Evolutionary conservation across 2,888 invertebrate species (phyloP).

Genomic region (Aspidiotus rigidus): DNA sequence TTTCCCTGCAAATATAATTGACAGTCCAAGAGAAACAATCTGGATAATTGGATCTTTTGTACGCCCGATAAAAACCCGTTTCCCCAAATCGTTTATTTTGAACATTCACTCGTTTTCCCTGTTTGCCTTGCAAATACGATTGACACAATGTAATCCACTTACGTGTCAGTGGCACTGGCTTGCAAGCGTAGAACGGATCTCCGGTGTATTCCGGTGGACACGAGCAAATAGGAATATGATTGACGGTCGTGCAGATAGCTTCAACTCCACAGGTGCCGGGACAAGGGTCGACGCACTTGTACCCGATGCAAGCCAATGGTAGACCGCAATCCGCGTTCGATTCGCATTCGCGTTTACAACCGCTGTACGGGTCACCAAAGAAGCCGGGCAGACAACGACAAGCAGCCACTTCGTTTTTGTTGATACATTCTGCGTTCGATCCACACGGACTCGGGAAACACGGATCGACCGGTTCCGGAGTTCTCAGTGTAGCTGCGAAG

Average conservation of each 20-base stretch:
- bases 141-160: slow-evolving; percentile 34
- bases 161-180: slow-evolving; percentile 47
- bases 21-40: too few relatives aligned
- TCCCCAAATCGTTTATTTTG: too few relatives aligned
- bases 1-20: too few relatives aligned
- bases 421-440: slow-evolving; percentile 72
- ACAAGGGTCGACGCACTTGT: slow-evolving; percentile 77
- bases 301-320: slow-evolving; percentile 65
- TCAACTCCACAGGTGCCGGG: slow-evolving; percentile 71
- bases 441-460: slow-evolving; percentile 78
- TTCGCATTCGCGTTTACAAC: slow-evolving; percentile 70
- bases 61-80: too few relatives aligned
- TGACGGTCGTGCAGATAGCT: slow-evolving; percentile 67
- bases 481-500: slow-evolving; percentile 52
- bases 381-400: slow-evolving; percentile 70
- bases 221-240: slow-evolving; percentile 67
- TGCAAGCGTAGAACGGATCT: slow-evolving; percentile 69
- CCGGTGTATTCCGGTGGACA: slow-evolving; percentile 68
- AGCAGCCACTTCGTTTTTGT: slow-evolving; percentile 73
- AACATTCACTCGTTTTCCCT: too few relatives aligned
- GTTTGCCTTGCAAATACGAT: too few relatives aligned
- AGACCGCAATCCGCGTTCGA: slow-evolving; percentile 64
- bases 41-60: too few relatives aligned
- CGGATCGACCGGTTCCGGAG: slow-evolving; percentile 57
- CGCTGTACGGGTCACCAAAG: slow-evolving; percentile 72